phyloP scores from a whole-genome alignment of 2,888 invertebrate species.

The Thysanoteuthis rhombus region DNA sequence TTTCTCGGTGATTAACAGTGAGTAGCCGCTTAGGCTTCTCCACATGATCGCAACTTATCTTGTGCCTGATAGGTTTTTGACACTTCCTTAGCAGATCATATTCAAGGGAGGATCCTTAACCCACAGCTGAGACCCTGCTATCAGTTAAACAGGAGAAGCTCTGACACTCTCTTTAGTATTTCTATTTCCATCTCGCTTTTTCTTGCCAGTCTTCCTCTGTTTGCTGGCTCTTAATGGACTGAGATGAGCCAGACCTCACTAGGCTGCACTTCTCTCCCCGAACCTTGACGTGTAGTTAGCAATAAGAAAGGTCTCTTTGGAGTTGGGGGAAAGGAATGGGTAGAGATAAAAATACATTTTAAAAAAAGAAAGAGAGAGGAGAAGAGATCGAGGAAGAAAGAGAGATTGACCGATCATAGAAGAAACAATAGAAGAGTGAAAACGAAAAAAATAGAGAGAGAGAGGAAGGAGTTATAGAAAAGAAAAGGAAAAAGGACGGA shows the following conservation, averaged over 20 bases:
- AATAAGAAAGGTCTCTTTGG: background rate
- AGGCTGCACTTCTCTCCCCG: background rate
- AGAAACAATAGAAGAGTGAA: no score
- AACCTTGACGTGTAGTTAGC: background rate
- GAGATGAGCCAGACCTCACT: background rate
- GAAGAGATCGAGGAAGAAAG: no score
- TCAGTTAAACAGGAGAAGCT: background rate
- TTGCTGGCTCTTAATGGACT: background rate
- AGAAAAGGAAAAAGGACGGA: no score
- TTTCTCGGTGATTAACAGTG: conserved; percentile 12
- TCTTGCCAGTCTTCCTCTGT: background rate
- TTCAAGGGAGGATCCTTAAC: background rate
- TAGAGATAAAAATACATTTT: background rate
- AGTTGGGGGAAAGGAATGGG: background rate
- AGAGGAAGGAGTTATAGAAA: no score
- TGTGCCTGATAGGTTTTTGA: background rate
- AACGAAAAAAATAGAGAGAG: no score
- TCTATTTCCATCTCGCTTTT: background rate
- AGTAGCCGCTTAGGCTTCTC: background rate
- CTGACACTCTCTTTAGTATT: background rate
- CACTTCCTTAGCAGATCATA: background rate
- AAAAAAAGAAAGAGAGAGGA: no score
- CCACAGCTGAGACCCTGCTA: conserved; percentile 12
- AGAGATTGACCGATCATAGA: no score
- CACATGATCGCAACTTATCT: background rate